phyloP scores from a whole-genome alignment of 1,140 invertebrate genomes.

The Triops cancriformis region DNA sequence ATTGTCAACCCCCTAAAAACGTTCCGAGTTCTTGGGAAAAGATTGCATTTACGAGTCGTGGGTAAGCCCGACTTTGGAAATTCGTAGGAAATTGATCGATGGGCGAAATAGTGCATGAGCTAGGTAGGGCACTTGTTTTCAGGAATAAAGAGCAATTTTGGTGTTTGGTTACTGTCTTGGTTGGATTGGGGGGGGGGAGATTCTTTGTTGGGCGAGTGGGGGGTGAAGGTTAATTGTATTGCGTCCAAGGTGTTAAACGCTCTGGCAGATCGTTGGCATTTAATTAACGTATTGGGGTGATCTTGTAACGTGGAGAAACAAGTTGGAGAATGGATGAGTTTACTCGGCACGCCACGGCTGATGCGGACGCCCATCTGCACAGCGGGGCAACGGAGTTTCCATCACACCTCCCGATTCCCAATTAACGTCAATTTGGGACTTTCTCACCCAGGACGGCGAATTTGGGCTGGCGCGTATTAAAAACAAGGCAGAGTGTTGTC shows the following conservation, averaged over 20 bases:
- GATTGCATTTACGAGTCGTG: background rate
- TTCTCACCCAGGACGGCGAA: background rate
- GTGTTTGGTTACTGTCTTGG: background rate
- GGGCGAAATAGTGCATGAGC: background rate
- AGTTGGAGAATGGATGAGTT: constrained; percentile 11
- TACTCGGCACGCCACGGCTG: background rate
- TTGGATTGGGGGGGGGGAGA: background rate
- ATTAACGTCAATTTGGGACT: constrained; percentile 10
- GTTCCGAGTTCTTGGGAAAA: background rate
- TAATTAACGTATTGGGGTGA: constrained; percentile 10
- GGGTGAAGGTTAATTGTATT: background rate
- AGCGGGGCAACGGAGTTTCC: background rate
- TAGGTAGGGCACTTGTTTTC: background rate
- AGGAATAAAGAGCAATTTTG: background rate
- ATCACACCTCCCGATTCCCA: constrained; percentile 1
- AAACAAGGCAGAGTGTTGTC: background rate
- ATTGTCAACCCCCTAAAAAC: background rate
- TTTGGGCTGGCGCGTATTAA: background rate
- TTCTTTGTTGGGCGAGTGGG: background rate
- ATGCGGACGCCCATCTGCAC: background rate
- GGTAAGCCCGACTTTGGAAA: background rate
- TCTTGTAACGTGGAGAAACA: background rate
- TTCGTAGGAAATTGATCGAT: background rate
- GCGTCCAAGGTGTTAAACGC: background rate
- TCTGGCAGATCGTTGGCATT: constrained; percentile 4